A percentile compares a stretch with the other conserved stretches of the same genome.
These are phyloP conservation scores for Platichthys stellatus DNA, from an alignment of 2,113 vertebrate species.

Conservation along the genomic window DNA sequence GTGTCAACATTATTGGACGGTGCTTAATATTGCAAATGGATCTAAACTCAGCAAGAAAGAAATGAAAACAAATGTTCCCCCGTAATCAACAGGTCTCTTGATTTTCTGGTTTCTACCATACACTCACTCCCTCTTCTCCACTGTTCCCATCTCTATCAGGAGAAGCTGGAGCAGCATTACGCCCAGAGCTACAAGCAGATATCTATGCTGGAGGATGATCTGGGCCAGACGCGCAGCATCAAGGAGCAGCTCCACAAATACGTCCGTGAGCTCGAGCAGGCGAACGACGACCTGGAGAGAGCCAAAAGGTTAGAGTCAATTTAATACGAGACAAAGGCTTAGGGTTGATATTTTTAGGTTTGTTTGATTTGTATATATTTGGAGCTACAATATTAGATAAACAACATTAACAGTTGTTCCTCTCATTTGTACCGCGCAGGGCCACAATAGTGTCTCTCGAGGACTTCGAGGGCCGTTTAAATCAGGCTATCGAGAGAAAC, in stretches of 20 bases:
- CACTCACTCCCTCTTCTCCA: constrained; percentile 5
- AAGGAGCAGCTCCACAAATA: constrained; percentile 99
- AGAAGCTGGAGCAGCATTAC: constrained; percentile 97
- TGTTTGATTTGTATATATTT: background rate
- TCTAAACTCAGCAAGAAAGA: too few species aligned
- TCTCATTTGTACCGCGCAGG: constrained; percentile 77
- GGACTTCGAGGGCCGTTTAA: constrained; percentile 97
- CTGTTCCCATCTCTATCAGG: constrained; percentile 76
- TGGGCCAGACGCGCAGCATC: constrained; percentile 94
- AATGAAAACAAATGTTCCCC: too few species aligned
- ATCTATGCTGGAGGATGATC: constrained; percentile 92
- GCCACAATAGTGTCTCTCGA: constrained; percentile 98
- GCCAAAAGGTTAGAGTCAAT: constrained; percentile 88
- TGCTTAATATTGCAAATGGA: too few species aligned
- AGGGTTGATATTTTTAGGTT: too few species aligned
- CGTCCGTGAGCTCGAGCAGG: constrained; percentile 96
- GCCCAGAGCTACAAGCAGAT: constrained; percentile 98
- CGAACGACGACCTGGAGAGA: constrained; percentile 97
- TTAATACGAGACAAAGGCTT: too few species aligned
- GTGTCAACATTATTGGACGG: too few species aligned
- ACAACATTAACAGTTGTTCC: background rate
- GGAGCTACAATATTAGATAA: background rate
- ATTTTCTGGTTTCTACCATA: background rate
- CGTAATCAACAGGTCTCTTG: background rate
- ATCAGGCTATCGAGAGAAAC: constrained; percentile 98